phyloP scores from a whole-genome alignment of 2,797 vertebrate species.

The Notamacropus eugenii region DNA sequence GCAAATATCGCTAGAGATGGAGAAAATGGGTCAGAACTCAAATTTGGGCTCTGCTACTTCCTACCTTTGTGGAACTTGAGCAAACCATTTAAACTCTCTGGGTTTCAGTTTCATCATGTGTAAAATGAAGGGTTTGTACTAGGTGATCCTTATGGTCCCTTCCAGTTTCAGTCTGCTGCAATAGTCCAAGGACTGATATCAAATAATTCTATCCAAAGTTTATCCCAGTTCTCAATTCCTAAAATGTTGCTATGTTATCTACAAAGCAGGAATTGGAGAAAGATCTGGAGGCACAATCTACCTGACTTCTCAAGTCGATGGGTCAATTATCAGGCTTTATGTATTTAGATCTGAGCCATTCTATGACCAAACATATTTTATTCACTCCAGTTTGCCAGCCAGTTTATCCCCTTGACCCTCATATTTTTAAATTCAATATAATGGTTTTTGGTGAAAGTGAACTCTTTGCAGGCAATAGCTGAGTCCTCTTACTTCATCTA shows the following conservation, averaged over 20 bases:
- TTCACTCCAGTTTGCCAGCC: background rate
- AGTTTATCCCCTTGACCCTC: background rate
- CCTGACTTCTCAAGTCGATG: background rate
- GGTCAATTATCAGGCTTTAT: background rate
- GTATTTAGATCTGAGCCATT: background rate
- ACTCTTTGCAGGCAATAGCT: background rate
- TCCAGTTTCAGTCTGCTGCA: background rate
- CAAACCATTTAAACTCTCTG: background rate
- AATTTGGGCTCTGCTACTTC: background rate
- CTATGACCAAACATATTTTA: background rate
- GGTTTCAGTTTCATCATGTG: background rate
- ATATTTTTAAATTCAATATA: background rate
- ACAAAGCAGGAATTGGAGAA: background rate
- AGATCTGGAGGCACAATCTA: background rate
- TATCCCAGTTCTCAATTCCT: background rate
- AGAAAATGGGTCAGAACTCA: background rate
- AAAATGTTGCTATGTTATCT: background rate
- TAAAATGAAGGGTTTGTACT: background rate
- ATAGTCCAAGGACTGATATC: background rate
- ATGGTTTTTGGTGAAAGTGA: background rate
- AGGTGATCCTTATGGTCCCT: background rate
- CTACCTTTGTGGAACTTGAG: background rate
- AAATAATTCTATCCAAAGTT: background rate
- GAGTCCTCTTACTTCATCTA: background rate
- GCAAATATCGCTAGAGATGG: background rate